phyloP scores from a whole-genome alignment of 2,888 invertebrate genomes.

The Brachypterus glaber region DNA sequence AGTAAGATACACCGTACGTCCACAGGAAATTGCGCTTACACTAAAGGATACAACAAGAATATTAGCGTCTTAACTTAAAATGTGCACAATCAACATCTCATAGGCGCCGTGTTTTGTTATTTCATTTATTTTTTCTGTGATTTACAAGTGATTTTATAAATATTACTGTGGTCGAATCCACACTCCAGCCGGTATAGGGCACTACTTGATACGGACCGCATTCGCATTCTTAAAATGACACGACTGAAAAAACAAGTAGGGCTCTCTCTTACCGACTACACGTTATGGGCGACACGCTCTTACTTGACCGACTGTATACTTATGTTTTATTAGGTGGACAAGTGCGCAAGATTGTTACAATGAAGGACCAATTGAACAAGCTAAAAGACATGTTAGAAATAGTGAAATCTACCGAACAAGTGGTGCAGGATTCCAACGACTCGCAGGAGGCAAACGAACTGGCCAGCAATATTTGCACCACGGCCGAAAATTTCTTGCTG shows the following conservation, averaged over 20 bases:
- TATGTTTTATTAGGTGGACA: slow-evolving; percentile 27
- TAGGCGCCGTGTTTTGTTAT: too few relatives aligned
- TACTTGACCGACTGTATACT: too few relatives aligned
- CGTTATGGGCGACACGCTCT: too few relatives aligned
- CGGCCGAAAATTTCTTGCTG: slow-evolving; percentile 34
- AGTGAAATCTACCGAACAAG: slow-evolving; percentile 34
- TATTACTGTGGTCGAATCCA: neutral
- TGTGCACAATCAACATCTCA: too few relatives aligned
- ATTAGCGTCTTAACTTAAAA: slow-evolving; percentile 5
- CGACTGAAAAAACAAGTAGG: too few relatives aligned
- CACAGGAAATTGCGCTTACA: neutral
- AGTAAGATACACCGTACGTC: too few relatives aligned
- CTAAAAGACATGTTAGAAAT: slow-evolving; percentile 39
- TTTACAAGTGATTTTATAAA: neutral
- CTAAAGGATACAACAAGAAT: too few relatives aligned
- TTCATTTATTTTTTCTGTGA: too few relatives aligned
- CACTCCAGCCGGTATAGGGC: too few relatives aligned
- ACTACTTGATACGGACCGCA: too few relatives aligned
- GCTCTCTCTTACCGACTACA: too few relatives aligned
- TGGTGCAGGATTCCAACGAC: slow-evolving; percentile 23
- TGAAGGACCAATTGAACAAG: slow-evolving; percentile 39
- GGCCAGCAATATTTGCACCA: slow-evolving; percentile 28
- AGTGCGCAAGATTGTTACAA: slow-evolving; percentile 36
- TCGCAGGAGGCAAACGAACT: slow-evolving; percentile 25
- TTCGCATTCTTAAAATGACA: too few relatives aligned